Conservation (phyloP, 1,140 invertebrate genomes). For the Hesperophylax magnus region DNA sequence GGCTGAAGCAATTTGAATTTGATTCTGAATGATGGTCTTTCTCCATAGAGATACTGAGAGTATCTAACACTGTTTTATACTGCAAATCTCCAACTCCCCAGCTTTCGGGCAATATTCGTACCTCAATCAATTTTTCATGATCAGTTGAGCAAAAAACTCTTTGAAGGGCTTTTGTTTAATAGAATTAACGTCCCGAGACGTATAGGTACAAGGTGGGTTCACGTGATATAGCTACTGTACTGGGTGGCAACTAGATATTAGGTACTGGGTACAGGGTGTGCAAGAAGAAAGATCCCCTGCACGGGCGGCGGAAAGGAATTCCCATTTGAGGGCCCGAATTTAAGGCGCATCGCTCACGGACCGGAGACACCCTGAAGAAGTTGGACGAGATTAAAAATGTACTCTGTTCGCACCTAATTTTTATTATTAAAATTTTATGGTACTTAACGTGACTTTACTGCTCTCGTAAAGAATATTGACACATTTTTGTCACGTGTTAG, state of each 20-base stretch:
- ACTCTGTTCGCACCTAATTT: background rate
- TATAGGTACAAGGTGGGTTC: background rate
- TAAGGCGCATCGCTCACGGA: slow-evolving; percentile 49
- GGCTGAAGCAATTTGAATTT: too few relatives aligned
- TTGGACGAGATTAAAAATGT: background rate
- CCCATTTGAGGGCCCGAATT: slow-evolving; percentile 54
- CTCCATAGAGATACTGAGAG: too few relatives aligned
- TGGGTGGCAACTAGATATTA: background rate
- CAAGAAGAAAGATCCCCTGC: slow-evolving; percentile 34
- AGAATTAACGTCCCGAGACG: slow-evolving; percentile 15
- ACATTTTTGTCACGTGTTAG: too few relatives aligned
- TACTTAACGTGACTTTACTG: too few relatives aligned
- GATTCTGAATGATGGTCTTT: too few relatives aligned
- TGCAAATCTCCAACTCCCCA: too few relatives aligned
- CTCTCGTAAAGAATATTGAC: too few relatives aligned
- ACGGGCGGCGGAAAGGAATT: slow-evolving; percentile 52
- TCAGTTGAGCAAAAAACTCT: slow-evolving; percentile 23
- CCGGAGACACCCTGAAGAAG: slow-evolving; percentile 36
- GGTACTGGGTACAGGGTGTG: slow-evolving; percentile 2
- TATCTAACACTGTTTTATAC: too few relatives aligned
- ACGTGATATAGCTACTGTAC: background rate
- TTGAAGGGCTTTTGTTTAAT: slow-evolving; percentile 27
- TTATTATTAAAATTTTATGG: too few relatives aligned
- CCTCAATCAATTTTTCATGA: slow-evolving; percentile 24
- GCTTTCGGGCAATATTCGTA: background rate